Percentiles rank a stretch among this genome's conserved stretches.
These are phyloP conservation scores for Halocaridina rubra DNA, from an alignment of 2,888 invertebrate species.

Conservation along the genomic window DNA sequence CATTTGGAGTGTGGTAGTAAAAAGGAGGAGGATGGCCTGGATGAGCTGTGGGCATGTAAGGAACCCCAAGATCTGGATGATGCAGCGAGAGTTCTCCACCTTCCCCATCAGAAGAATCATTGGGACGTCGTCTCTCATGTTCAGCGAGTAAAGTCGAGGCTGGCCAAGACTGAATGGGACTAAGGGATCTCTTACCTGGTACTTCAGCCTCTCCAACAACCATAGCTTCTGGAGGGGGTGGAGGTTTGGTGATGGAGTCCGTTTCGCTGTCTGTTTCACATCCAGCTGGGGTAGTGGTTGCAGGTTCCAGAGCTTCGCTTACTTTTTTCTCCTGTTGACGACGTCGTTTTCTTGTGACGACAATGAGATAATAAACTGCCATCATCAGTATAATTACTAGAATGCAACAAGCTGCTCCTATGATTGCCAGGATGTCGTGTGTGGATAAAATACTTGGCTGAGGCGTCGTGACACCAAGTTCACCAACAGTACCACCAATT, in stretches of 20 bases:
- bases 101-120: conserved; percentile 27
- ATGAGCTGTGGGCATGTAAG: conserved; percentile 46
- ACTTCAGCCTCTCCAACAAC: conserved; percentile 49
- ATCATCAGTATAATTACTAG: conserved; percentile 51
- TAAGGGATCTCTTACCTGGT: conserved; percentile 48
- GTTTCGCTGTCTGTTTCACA: conserved; percentile 60
- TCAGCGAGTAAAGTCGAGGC: conserved; percentile 61
- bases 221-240: conserved; percentile 50
- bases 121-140: conserved; percentile 54
- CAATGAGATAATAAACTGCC: conserved; percentile 58
- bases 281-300: conserved; percentile 39
- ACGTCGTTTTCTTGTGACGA: conserved; percentile 48
- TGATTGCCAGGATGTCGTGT: conserved; percentile 56
- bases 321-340: conserved; percentile 53
- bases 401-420: conserved; percentile 55
- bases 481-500: conserved; percentile 44
- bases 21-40: conserved; percentile 51
- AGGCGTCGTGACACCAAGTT: conserved; percentile 52
- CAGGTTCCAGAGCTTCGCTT: conserved; percentile 43
- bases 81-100: conserved; percentile 25
- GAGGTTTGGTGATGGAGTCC: conserved; percentile 61
- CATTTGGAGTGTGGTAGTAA: conserved; percentile 62
- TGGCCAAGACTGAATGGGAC: conserved; percentile 63
- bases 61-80: conserved; percentile 61
- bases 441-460: conserved; percentile 45